phyloP scores from a whole-genome alignment of 2,797 vertebrate species.

The Channallabes apus region DNA sequence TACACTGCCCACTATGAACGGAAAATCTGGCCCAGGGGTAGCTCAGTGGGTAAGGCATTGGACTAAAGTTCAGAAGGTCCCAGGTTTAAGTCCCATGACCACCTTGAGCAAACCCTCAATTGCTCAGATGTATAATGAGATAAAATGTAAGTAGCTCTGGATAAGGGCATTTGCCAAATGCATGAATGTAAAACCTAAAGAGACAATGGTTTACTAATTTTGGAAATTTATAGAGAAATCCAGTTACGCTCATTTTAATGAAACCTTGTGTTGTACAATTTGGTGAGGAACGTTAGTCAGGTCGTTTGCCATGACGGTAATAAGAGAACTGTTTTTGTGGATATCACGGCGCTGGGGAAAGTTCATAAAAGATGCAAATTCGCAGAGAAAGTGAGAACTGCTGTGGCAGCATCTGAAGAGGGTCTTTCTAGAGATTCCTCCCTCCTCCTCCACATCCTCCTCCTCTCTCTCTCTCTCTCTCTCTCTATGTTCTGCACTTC shows the following conservation, averaged over 20 bases:
- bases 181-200: neutral
- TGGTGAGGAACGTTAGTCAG: neutral
- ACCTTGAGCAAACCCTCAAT: no score
- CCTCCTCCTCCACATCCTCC: constrained; percentile 1
- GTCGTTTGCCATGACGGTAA: neutral
- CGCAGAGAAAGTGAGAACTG: constrained; percentile 40
- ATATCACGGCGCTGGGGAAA: constrained; percentile 29
- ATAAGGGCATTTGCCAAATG: no score
- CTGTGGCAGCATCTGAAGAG: constrained; percentile 58
- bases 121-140: no score
- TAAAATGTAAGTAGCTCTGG: no score
- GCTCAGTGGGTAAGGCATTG: no score
- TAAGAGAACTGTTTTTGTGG: constrained; percentile 20
- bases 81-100: no score
- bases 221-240: constrained; percentile 12
- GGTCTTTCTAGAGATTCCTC: constrained; percentile 57
- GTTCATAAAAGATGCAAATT: constrained; percentile 42
- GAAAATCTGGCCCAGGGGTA: neutral
- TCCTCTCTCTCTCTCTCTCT: constrained; percentile 46
- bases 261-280: neutral
- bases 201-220: neutral
- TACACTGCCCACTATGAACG: neutral
- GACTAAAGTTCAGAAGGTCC: no score
- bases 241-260: neutral
- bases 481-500: constrained; percentile 51